Percentiles rank a stretch among this genome's conserved stretches.
Evolutionary conservation across 2,113 vertebrate species (phyloP).

Genomic region (Alexandromys fortis): DNA sequence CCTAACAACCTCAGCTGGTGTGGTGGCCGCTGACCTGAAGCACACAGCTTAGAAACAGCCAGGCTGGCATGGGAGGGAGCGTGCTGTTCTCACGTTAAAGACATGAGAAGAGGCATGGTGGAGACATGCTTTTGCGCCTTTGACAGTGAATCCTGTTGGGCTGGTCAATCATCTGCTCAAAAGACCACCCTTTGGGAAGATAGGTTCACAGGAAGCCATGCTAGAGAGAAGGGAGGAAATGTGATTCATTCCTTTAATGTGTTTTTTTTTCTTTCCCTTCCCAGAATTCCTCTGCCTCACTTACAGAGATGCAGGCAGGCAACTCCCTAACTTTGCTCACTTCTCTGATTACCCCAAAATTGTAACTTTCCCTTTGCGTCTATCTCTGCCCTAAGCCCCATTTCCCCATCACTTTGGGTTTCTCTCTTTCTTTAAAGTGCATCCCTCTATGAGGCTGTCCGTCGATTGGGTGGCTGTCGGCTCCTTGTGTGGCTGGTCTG

Average conservation of each 20-base stretch:
- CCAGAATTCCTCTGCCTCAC: not conserved
- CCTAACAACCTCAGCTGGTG: not conserved
- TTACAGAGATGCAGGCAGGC: not conserved
- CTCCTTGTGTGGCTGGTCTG: not conserved
- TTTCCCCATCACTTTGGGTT: not conserved
- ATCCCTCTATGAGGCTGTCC: not conserved
- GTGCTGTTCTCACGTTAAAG: not conserved
- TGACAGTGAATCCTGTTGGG: no score
- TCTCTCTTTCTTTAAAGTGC: not conserved
- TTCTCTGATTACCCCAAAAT: not conserved
- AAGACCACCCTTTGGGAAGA: not conserved
- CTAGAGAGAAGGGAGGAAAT: not conserved
- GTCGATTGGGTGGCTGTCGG: fast-evolving
- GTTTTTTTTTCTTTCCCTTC: not conserved
- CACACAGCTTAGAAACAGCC: not conserved
- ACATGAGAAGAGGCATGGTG: no score
- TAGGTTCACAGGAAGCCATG: not conserved
- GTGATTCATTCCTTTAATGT: not conserved
- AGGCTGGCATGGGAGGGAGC: not conserved
- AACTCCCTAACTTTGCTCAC: not conserved
- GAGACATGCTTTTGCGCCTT: not conserved
- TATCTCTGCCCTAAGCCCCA: not conserved
- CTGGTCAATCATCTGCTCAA: not conserved
- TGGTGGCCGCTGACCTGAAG: not conserved
- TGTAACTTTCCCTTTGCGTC: not conserved